A percentile compares a stretch with the other conserved stretches of the same genome.
These are phyloP conservation scores for Meganola albula DNA, from an alignment of 2,888 invertebrate species.

Conservation along the genomic window DNA sequence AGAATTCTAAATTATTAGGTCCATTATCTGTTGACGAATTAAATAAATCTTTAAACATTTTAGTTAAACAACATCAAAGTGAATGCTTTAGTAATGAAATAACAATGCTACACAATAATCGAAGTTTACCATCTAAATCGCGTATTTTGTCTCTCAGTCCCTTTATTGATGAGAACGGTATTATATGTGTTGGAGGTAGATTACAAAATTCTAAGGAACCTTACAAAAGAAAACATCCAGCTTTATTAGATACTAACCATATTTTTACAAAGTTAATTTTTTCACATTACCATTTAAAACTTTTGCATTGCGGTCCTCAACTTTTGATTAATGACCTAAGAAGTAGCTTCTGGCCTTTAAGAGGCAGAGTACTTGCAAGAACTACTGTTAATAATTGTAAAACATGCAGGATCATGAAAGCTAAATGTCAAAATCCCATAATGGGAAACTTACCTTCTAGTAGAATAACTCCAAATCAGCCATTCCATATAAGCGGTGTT, in stretches of 20 bases:
- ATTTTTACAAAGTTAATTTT: constrained; percentile 6
- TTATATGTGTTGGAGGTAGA: constrained; percentile 16
- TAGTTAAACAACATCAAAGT: constrained; percentile 9
- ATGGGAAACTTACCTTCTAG: constrained; percentile 6
- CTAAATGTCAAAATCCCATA: constrained; percentile 4
- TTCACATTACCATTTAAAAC: not conserved
- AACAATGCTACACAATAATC: constrained; percentile 11
- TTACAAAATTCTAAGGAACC: constrained; percentile 6
- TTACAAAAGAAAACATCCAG: constrained; percentile 8
- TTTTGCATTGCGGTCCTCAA: constrained; percentile 7
- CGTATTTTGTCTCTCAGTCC: constrained; percentile 19
- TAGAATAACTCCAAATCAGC: constrained; percentile 3
- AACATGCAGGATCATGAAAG: constrained; percentile 2
- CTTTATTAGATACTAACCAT: constrained; percentile 2
- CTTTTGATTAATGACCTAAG: constrained; percentile 5
- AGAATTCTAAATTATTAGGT: constrained; percentile 7
- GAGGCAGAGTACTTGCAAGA: constrained; percentile 6
- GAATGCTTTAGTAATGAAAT: constrained; percentile 8
- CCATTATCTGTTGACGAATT: constrained; percentile 14
- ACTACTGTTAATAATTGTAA: constrained; percentile 4
- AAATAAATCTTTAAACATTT: constrained; percentile 17
- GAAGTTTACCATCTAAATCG: constrained; percentile 15
- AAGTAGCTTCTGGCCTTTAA: constrained; percentile 5
- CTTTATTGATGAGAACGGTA: constrained; percentile 11
- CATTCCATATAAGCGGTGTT: constrained; percentile 4